These are phyloP conservation scores for Ursus arctos DNA, from an alignment of 2,113 vertebrate genomes.

Conservation along the genomic window DNA sequence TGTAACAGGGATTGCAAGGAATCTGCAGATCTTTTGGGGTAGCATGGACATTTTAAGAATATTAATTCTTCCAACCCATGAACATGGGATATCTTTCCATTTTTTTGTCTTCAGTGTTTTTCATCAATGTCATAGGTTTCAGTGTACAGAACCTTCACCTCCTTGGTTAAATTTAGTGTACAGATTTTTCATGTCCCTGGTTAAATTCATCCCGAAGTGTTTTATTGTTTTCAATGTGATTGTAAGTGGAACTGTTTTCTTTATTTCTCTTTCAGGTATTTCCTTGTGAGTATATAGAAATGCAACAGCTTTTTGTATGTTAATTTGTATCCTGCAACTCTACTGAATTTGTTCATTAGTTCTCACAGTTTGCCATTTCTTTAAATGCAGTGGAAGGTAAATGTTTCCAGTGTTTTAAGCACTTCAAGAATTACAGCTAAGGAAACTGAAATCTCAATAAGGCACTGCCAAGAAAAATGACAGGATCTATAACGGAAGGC, in stretches of 20 bases:
- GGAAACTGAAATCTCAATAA: not conserved
- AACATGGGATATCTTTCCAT: not conserved
- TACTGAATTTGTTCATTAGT: not conserved
- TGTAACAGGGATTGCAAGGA: not conserved
- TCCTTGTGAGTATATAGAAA: not conserved
- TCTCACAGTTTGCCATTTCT: not conserved
- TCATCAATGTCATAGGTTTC: not conserved
- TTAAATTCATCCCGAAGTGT: not conserved
- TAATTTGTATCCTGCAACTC: not conserved
- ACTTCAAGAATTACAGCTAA: not conserved
- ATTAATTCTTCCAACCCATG: not conserved
- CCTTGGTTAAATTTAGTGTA: not conserved
- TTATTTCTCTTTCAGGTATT: not conserved
- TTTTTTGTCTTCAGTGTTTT: not conserved
- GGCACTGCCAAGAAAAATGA: not conserved
- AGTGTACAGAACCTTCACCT: not conserved
- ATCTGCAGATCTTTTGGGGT: not conserved
- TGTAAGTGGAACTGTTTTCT: not conserved
- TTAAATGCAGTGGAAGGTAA: not conserved
- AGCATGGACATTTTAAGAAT: not conserved
- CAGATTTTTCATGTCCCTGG: not conserved
- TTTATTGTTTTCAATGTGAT: not conserved
- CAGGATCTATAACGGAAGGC: not conserved
- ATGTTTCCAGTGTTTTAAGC: not conserved
- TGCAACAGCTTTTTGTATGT: not conserved